Percentiles rank a stretch among this genome's conserved stretches.
Conservation (phyloP, 92 coral and sea anemone species). For the Porites evermanni region DNA sequence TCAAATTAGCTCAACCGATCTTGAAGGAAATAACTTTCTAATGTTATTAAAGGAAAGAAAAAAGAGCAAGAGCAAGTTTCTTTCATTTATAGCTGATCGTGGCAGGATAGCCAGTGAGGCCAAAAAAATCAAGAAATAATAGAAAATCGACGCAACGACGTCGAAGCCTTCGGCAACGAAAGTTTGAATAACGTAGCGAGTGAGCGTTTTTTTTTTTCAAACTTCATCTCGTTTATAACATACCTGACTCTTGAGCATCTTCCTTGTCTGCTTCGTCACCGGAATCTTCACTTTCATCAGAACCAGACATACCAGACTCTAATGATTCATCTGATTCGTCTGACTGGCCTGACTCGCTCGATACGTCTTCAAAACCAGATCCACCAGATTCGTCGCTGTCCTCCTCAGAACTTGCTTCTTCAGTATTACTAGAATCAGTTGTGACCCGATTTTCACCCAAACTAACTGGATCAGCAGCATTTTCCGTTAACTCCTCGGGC, state of each 20-base stretch:
- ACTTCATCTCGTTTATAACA: neutral
- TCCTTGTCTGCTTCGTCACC: slow-evolving; percentile 32
- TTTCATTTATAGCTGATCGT: no score
- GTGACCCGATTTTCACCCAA: neutral
- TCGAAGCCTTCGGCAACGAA: no score
- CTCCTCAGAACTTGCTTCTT: slow-evolving; percentile 8
- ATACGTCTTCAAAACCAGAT: slow-evolving; percentile 35
- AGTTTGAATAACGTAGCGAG: neutral
- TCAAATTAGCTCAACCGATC: no score
- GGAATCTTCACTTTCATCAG: slow-evolving; percentile 34
- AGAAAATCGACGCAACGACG: no score
- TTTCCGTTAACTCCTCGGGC: slow-evolving; percentile 30
- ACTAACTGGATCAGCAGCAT: slow-evolving; percentile 19
- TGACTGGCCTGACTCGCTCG: slow-evolving; percentile 22
- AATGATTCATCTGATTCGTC: slow-evolving; percentile 4
- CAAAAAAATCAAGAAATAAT: no score
- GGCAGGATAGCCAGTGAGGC: no score
- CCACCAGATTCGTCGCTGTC: slow-evolving; percentile 13
- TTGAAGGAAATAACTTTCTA: no score
- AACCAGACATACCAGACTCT: slow-evolving; percentile 25
- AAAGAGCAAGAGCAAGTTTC: no score
- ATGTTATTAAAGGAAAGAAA: no score
- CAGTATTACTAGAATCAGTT: slow-evolving; percentile 13
- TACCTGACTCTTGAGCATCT: slow-evolving; percentile 25
- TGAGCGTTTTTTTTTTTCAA: neutral